Conservation (phyloP, 2,797 vertebrate species). For the Stomatorhinus walkeri region DNA sequence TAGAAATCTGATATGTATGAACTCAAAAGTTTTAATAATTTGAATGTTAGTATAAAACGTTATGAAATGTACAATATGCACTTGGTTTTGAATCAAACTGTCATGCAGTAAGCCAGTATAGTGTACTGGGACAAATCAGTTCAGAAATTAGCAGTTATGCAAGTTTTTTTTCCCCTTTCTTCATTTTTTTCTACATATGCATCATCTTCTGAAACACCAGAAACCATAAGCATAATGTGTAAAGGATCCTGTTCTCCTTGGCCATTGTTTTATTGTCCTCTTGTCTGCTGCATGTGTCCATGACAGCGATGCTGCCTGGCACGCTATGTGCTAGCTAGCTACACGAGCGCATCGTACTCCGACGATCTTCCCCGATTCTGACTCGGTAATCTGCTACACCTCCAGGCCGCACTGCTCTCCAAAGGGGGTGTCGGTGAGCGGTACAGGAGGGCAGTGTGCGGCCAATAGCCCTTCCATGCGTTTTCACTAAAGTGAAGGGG, state of each 20-base stretch:
- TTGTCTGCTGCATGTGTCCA: neutral
- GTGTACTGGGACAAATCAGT: conserved; percentile 48
- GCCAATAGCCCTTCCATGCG: conserved; percentile 24
- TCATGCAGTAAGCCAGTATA: conserved; percentile 56
- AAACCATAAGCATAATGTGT: conserved; percentile 24
- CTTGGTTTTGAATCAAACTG: conserved; percentile 48
- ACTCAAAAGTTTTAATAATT: conserved; percentile 33
- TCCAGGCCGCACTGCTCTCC: neutral
- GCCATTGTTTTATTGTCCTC: neutral
- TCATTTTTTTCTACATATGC: conserved; percentile 28
- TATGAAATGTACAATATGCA: conserved; percentile 44
- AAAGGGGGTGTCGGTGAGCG: neutral
- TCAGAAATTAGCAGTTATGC: conserved; percentile 49
- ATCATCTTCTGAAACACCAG: conserved; percentile 33
- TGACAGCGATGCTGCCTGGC: neutral
- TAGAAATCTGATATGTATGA: conserved; percentile 52
- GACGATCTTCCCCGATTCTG: neutral
- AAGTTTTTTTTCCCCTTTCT: conserved; percentile 24
- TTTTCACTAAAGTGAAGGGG: conserved; percentile 23
- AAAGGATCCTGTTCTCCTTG: neutral
- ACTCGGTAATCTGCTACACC: neutral
- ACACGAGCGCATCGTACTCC: neutral
- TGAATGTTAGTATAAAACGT: conserved; percentile 39
- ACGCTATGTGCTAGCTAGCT: neutral
- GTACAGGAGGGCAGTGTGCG: neutral